Evolutionary conservation across 2,888 invertebrate species (phyloP).

Genomic region (Synanthedon andrenaeformis): DNA sequence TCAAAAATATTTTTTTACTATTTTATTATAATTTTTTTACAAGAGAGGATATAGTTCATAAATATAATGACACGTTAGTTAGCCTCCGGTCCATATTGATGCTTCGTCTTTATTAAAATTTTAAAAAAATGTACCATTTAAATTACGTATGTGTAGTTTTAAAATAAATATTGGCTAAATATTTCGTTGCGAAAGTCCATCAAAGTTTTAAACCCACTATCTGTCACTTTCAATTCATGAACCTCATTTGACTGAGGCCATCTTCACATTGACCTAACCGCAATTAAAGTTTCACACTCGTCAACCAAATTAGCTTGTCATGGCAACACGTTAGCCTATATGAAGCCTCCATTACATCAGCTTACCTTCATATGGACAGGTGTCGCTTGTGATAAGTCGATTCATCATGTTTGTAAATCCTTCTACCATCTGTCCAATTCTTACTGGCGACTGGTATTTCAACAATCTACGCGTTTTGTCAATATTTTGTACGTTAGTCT

Average conservation of each 20-base stretch:
- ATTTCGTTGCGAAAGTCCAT: too few relatives aligned
- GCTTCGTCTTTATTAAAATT: too few relatives aligned
- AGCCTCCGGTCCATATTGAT: too few relatives aligned
- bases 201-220: too few relatives aligned
- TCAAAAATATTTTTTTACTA: too few relatives aligned
- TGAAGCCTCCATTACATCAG: constrained; percentile 25
- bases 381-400: constrained; percentile 4
- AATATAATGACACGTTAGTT: too few relatives aligned
- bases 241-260: constrained; percentile 21
- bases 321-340: constrained; percentile 28
- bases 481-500: too few relatives aligned
- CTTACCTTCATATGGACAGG: constrained; percentile 5
- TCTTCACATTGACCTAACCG: constrained; percentile 14
- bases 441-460: constrained; percentile 2
- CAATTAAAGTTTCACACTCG: constrained; percentile 39
- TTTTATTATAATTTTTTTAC: too few relatives aligned
- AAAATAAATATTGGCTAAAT: too few relatives aligned
- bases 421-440: constrained; percentile 1
- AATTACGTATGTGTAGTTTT: too few relatives aligned
- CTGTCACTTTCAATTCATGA: constrained; percentile 13
- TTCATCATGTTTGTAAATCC: constrained; percentile 1
- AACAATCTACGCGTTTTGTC: background rate
- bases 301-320: constrained; percentile 59
- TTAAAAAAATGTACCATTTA: too few relatives aligned
- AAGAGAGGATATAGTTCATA: too few relatives aligned